These are phyloP conservation scores for Leptoteleia sp. DNA, from an alignment of 1,140 invertebrate genomes.

Conservation along the genomic window DNA sequence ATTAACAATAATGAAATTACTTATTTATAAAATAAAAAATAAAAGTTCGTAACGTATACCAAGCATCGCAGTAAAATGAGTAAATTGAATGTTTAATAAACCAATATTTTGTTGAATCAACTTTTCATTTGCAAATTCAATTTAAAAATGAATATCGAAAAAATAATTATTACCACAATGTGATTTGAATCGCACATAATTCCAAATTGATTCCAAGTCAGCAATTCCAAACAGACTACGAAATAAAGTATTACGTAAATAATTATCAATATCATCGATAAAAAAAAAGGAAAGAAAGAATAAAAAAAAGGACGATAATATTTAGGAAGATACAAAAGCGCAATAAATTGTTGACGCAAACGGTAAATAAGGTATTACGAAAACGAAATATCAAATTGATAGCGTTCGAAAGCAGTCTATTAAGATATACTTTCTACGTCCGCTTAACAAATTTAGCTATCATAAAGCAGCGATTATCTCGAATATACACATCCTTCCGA, in stretches of 20 bases:
- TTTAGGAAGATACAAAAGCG: conserved; percentile 31
- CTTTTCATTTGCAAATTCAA: no score
- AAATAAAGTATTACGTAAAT: conserved; percentile 41
- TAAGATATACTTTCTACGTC: conserved; percentile 55
- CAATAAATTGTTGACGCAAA: conserved; percentile 45
- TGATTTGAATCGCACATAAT: conserved; percentile 14
- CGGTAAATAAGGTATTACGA: conserved; percentile 44
- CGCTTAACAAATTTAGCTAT: conserved; percentile 30
- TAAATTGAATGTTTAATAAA: no score
- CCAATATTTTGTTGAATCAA: no score
- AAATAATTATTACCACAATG: no score
- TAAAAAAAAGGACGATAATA: no score
- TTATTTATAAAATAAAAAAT: no score
- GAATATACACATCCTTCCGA: conserved; percentile 5
- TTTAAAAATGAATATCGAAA: no score
- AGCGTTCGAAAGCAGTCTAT: conserved; percentile 45
- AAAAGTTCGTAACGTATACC: no score
- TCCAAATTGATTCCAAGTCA: conserved; percentile 30
- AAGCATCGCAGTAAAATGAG: no score
- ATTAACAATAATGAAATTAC: no score
- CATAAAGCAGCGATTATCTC: conserved; percentile 32
- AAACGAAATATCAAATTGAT: conserved; percentile 44
- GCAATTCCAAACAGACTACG: neutral
- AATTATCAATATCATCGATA: conserved; percentile 33
- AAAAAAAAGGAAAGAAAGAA: no score